Conservation (phyloP, 2,888 invertebrate species). For the Acanthosoma haemorrhoidale region DNA sequence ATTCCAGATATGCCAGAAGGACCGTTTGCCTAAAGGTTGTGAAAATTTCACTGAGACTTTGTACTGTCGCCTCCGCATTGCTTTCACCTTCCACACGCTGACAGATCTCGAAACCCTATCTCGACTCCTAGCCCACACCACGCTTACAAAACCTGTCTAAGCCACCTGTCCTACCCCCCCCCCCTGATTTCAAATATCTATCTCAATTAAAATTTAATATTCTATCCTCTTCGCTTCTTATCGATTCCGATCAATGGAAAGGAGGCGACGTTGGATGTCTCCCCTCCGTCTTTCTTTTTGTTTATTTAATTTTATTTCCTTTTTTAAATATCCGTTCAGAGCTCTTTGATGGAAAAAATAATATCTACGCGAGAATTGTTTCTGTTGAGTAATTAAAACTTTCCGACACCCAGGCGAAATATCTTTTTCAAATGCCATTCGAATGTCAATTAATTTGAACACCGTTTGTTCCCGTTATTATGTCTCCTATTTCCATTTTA, state of each 20-base stretch:
- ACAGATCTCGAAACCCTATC: slow-evolving; percentile 10
- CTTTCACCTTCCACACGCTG: neutral
- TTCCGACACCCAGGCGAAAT: too few species aligned
- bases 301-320: neutral
- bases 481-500: too few species aligned
- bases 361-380: too few species aligned
- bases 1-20: neutral
- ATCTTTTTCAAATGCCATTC: too few species aligned
- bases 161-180: neutral
- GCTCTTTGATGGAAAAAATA: too few species aligned
- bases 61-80: neutral
- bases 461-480: too few species aligned
- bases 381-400: too few species aligned
- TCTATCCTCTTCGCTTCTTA: slow-evolving; percentile 2
- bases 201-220: slow-evolving; percentile 23
- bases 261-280: too few species aligned
- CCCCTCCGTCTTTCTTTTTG: neutral
- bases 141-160: slow-evolving; percentile 1
- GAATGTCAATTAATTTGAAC: too few species aligned
- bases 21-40: neutral
- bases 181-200: neutral
- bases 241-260: slow-evolving; percentile 6
- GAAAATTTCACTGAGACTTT: neutral
- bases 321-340: neutral
- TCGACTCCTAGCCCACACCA: neutral